phyloP scores from a whole-genome alignment of 2,888 invertebrate genomes.

The Sphaeridia pumilis region DNA sequence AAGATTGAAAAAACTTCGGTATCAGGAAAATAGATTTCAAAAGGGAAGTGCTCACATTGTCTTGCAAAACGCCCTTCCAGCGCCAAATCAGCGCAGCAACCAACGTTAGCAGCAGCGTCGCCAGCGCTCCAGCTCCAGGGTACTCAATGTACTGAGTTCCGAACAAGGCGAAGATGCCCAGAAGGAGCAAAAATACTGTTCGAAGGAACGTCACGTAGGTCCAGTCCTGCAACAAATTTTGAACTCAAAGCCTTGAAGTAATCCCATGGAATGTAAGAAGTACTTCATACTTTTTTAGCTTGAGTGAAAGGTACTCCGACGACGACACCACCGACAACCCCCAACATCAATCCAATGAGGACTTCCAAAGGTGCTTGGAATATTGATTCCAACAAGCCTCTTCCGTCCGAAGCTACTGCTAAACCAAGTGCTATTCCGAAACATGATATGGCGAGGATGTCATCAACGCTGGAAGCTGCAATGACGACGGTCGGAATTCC shows the following conservation, averaged over 20 bases:
- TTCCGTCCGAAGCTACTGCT: slow-evolving; percentile 48
- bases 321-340: slow-evolving; percentile 13
- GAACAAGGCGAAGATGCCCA: slow-evolving; percentile 53
- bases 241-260: no score
- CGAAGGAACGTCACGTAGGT: slow-evolving; percentile 38
- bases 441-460: slow-evolving; percentile 60
- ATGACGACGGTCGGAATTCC: slow-evolving; percentile 63
- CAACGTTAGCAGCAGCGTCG: slow-evolving; percentile 47
- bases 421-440: slow-evolving; percentile 56
- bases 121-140: slow-evolving; percentile 54
- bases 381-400: slow-evolving; percentile 11
- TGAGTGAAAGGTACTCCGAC: slow-evolving; percentile 14
- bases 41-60: slow-evolving; percentile 4
- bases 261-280: no score
- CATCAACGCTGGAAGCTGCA: slow-evolving; percentile 59
- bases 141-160: slow-evolving; percentile 50
- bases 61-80: slow-evolving; percentile 14
- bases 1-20: neutral
- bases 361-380: slow-evolving; percentile 21
- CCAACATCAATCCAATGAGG: slow-evolving; percentile 17
- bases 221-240: slow-evolving; percentile 8
- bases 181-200: slow-evolving; percentile 48
- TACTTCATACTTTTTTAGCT: neutral
- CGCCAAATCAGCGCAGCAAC: slow-evolving; percentile 47
- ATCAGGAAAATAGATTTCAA: neutral